Base-by-base conservation (phyloP, 2,797 vertebrate species). In the Semotilus atromaculatus region DNA sequence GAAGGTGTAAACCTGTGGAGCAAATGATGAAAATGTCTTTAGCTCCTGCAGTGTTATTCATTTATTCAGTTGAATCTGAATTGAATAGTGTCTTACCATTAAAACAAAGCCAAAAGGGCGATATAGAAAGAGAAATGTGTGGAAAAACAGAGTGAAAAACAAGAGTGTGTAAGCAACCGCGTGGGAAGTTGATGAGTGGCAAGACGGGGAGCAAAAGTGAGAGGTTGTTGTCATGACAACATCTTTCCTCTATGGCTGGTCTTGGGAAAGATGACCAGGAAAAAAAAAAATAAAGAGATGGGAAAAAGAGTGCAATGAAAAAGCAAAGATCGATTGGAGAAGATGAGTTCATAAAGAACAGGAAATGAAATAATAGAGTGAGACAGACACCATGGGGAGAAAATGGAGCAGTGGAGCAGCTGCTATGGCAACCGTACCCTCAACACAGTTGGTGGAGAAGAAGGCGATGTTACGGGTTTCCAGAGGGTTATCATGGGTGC, bases 391-490 rank as follows among this genome's bases (percentile, higher is more conserved):
- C 4, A 19, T 26, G 45, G 45, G 36, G 48, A 70, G 29, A 26
- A 66, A 67, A 79, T 31, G 40, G 45, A 51, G 10, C 26, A 36
- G 36, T 3, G 64, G 80, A 11, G 81, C 40, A 3, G 86, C 74
- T 68, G 64, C 31, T 38, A 80, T 75, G 83, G 43, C 18, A 67
- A 85, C 62, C 51, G 48, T 86, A 97, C 97, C 97, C 93, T 98
- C 97, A 0, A 98, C 97, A 10, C 97, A 98, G 95, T 98, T 98
- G 88, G 97, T 98, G 86, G 97, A 98, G 89, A 98, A 98, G 91
- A 98, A 98, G 82, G 97, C 95, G 40, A 98, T 97, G 91, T 98
- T 98, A 29, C 97, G 95, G 26, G 97, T 98, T 91, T 98, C 97
- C 92, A 98, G 91, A 5, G 97, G 97, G 91, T 98, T 98, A 92